Percentiles rank a stretch among this genome's conserved stretches.
phyloP scores from a whole-genome alignment of 2,888 invertebrate genomes.

The Argyresthia goedartella region DNA sequence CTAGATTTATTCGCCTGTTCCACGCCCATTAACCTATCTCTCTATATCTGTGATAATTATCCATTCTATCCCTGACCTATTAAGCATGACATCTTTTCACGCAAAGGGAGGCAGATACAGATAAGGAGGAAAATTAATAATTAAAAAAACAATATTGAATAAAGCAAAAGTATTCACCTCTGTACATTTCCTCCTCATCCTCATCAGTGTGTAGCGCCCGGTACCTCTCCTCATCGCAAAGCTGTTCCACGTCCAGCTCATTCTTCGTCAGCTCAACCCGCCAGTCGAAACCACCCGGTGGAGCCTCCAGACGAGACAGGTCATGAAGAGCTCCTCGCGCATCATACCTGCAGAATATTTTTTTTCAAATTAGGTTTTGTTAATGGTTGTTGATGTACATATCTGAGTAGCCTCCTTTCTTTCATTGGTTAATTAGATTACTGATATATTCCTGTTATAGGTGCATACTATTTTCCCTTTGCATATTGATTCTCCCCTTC shows the following conservation, averaged over 20 bases:
- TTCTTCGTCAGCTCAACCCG: slow-evolving; percentile 76
- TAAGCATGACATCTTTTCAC: no score
- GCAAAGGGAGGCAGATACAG: no score
- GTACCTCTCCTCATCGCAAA: slow-evolving; percentile 97
- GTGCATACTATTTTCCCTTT: no score
- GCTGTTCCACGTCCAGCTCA: slow-evolving; percentile 86
- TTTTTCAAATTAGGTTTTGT: background rate
- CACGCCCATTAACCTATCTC: no score
- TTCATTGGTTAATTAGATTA: no score
- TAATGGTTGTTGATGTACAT: background rate
- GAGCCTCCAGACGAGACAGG: slow-evolving; percentile 83
- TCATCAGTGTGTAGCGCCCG: slow-evolving; percentile 89
- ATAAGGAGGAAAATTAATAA: no score
- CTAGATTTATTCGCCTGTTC: no score
- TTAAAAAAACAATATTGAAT: no score
- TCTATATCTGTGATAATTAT: no score
- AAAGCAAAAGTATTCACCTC: slow-evolving; percentile 72
- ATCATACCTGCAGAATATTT: slow-evolving; percentile 83
- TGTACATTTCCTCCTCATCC: slow-evolving; percentile 89
- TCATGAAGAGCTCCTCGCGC: slow-evolving; percentile 93
- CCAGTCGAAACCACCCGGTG: slow-evolving; percentile 77
- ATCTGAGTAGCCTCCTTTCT: background rate
- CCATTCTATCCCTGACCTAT: no score
- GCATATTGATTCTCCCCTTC: no score
- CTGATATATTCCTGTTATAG: no score